These are phyloP conservation scores for Sylvilagus bachmani DNA, from an alignment of 2,113 vertebrate genomes.

Conservation along the genomic window DNA sequence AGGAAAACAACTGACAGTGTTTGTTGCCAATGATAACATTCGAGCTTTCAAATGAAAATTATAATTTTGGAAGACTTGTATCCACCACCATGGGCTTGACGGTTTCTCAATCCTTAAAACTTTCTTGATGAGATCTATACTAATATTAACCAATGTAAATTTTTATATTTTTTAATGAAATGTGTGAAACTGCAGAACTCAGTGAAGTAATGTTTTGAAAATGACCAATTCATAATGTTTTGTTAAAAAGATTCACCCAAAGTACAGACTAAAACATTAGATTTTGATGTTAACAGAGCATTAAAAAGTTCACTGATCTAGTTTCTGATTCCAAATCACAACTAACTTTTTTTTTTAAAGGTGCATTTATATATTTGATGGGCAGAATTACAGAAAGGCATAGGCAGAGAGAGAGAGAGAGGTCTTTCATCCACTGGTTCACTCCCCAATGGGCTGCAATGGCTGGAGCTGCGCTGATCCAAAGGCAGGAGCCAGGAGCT, in stretches of 20 bases:
- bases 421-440: no score
- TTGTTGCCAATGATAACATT: conserved; percentile 70
- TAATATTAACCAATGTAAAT: conserved; percentile 12
- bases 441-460: no score
- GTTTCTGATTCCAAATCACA: not conserved
- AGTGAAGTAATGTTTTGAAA: conserved; percentile 39
- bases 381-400: no score
- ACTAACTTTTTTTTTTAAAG: not conserved
- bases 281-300: not conserved
- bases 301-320: not conserved
- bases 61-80: conserved; percentile 56
- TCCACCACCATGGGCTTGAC: conserved; percentile 38
- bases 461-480: no score
- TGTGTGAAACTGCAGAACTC: not conserved
- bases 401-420: no score
- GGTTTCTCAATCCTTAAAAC: not conserved
- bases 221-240: not conserved
- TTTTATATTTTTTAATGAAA: not conserved
- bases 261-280: not conserved
- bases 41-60: conserved; percentile 69
- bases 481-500: no score
- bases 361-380: no score
- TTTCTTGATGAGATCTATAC: not conserved
- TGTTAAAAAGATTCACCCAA: not conserved
- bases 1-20: conserved; percentile 64